phyloP scores from a whole-genome alignment of 2,113 vertebrate genomes.

The Urocitellus parryii region DNA sequence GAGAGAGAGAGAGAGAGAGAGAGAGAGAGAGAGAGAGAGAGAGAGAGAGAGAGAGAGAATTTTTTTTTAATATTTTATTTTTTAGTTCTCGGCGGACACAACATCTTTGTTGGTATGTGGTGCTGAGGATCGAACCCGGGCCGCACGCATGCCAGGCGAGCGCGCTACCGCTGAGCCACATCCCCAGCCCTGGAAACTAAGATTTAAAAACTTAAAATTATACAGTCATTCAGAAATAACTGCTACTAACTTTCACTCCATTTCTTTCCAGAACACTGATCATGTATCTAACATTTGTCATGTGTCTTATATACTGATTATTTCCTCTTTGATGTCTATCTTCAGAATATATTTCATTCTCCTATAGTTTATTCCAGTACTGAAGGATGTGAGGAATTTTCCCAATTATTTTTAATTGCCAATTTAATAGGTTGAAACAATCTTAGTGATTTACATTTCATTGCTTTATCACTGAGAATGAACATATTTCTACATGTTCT shows the following conservation, averaged over 20 bases:
- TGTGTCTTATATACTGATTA: neutral
- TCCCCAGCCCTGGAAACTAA: constrained; percentile 6
- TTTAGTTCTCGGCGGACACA: no score
- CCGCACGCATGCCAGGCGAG: no score
- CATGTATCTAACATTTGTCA: constrained; percentile 13
- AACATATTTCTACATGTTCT: neutral
- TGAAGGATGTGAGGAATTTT: neutral
- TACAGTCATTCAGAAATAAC: neutral
- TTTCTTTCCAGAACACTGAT: neutral
- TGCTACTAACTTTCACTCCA: neutral
- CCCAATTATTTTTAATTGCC: neutral
- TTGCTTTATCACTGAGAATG: neutral
- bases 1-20: no score
- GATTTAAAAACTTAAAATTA: neutral
- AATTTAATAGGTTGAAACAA: neutral
- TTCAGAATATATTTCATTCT: neutral
- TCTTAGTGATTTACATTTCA: constrained; percentile 1
- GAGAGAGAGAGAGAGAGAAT: no score
- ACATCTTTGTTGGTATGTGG: no score
- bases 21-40: no score
- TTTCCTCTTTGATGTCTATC: neutral
- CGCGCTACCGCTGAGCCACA: no score
- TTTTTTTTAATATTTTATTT: no score
- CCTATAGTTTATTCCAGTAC: neutral
- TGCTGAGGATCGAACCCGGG: no score